Evolutionary conservation across 1,140 invertebrate genomes (phyloP), one percentile per base, ranked within the genome.

Genomic region (Belonocnema kinseyi): DNA sequence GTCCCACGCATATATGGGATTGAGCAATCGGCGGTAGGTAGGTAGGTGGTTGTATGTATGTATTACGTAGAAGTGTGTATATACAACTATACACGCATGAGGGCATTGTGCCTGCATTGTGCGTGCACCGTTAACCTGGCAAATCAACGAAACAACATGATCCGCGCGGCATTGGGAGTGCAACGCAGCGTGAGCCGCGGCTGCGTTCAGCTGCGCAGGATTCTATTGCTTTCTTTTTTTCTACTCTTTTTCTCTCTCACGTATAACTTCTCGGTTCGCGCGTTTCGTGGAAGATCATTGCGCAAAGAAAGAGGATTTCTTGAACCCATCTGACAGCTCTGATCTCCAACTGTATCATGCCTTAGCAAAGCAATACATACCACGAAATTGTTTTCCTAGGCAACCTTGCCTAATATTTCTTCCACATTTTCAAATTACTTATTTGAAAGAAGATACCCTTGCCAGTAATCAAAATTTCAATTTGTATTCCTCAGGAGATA

Each of bases 111-210:
- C 10, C 40, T 11, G 74, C 74, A 80, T 81, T 80, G 74, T 85
- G 81, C 80, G 77, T 85, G 79, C 80, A 82, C 86, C 85, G 82
- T 87, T 87, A 87, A 85, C 79, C 81, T 82, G 79, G 74, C 61
- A 17, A 66, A 53, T 52, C 19, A 76, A 54, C n/a, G 17, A 19
- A 71, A 51, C 17, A 33, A 10, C 19, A 70, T 12, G 17, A 12
- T 58, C 26, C 19, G 56, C 10, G 56, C 19, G 12, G 26, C 56
- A 33, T 58, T 46, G 40, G 40, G 6, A 8, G 8, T 11, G 40
- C 40, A 10, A 7, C 10, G 40, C 56, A 58, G 8, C 53, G 53
- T 33, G 26, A 33, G 26, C 53, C 53, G 16, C 53, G n/a, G 17
- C n/a, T 10, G n/a, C 53, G n/a, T n/a, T 54, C 53, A 17, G 10